Evolutionary conservation across 2,113 vertebrate genomes (phyloP).

Genomic region (Dasyurus viverrinus): DNA sequence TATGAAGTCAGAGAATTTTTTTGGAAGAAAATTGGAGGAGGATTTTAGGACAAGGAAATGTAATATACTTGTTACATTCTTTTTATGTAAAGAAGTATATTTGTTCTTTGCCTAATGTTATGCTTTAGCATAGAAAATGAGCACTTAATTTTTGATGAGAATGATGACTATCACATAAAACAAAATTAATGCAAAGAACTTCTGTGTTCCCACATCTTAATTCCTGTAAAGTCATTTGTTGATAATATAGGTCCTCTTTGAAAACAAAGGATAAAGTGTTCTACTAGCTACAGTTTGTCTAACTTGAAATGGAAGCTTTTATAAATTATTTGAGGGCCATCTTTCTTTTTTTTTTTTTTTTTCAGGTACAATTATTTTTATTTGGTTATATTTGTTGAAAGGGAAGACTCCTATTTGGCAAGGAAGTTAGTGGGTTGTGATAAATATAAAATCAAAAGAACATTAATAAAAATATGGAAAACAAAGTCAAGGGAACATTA

Average conservation of each 20-base stretch:
- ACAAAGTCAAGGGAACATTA: too few relatives aligned
- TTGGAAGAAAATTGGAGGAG: conserved; percentile 5
- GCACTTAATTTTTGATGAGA: too few relatives aligned
- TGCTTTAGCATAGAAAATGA: too few relatives aligned
- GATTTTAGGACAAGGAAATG: conserved; percentile 14
- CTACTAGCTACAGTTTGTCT: neutral
- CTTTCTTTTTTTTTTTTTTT: too few relatives aligned
- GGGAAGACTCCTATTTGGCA: neutral
- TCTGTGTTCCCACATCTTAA: neutral
- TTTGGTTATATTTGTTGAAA: neutral
- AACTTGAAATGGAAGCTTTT: neutral
- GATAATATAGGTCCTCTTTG: neutral
- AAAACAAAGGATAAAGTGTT: neutral
- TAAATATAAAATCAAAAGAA: neutral
- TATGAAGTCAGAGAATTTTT: neutral
- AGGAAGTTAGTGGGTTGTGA: neutral
- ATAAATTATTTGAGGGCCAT: neutral
- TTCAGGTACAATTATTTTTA: neutral
- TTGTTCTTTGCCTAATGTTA: neutral
- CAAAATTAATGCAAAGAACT: too few relatives aligned
- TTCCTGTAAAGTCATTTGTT: neutral
- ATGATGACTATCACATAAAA: too few relatives aligned
- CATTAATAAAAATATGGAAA: too few relatives aligned
- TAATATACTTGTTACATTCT: conserved; percentile 11
- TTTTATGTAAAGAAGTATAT: neutral